phyloP scores from a whole-genome alignment of 2,888 invertebrate genomes.

The Blera fallax region DNA sequence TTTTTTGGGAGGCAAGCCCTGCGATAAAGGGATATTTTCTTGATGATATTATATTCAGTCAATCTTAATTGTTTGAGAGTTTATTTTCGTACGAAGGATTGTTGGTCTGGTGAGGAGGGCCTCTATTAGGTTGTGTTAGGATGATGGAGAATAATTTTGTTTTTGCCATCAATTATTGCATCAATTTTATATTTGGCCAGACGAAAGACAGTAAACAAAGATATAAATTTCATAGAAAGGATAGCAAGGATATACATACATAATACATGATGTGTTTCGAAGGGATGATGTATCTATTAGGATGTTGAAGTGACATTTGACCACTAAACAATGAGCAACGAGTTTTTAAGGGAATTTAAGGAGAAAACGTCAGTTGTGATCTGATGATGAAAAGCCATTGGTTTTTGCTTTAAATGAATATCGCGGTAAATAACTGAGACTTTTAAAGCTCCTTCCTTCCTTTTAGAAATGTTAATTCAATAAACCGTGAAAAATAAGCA shows the following conservation, averaged over 20 bases:
- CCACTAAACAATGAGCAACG: not conserved
- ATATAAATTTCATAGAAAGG: constrained; percentile 25
- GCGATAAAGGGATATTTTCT: not conserved
- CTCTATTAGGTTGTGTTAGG: not conserved
- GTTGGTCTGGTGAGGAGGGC: not conserved
- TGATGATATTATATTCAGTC: constrained; percentile 66
- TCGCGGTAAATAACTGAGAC: too few relatives aligned
- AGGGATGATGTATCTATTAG: constrained; percentile 42
- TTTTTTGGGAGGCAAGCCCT: not conserved
- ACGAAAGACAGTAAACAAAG: constrained; percentile 37
- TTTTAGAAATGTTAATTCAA: too few relatives aligned
- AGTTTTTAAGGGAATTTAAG: not conserved
- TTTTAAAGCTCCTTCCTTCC: too few relatives aligned
- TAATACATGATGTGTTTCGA: not conserved
- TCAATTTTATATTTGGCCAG: constrained; percentile 51
- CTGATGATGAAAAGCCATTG: too few relatives aligned
- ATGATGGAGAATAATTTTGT: constrained; percentile 23
- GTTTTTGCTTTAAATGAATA: too few relatives aligned
- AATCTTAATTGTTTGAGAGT: constrained; percentile 69
- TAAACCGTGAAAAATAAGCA: too few relatives aligned
- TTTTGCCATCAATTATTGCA: constrained; percentile 42
- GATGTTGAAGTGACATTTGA: constrained; percentile 23
- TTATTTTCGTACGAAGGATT: constrained; percentile 32
- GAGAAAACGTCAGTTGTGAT: too few relatives aligned
- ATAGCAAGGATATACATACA: constrained; percentile 5